Conservation (phyloP, 2,797 vertebrate species). For the Octomys mimax region DNA sequence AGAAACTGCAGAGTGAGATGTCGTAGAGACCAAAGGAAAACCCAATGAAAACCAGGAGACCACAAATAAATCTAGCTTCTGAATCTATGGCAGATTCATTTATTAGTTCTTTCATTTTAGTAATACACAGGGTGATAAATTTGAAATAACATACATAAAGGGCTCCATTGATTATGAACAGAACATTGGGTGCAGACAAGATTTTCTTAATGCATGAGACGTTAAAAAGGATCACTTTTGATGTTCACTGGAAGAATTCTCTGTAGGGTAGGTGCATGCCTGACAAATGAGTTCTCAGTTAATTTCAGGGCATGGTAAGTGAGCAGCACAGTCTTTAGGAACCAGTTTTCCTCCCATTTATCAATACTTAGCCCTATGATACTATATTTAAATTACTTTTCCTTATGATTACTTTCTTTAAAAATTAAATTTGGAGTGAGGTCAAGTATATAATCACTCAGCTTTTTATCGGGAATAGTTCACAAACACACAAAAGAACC, state of each 20-base stretch:
- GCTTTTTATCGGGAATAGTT: conserved; percentile 43
- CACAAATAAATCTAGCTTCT: conserved; percentile 67
- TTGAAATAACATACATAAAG: conserved; percentile 77
- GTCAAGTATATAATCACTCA: conserved; percentile 43
- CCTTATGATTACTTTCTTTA: conserved; percentile 66
- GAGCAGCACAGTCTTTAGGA: conserved; percentile 66
- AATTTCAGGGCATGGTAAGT: conserved; percentile 77
- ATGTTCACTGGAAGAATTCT: conserved; percentile 82
- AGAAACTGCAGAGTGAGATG: conserved; percentile 64
- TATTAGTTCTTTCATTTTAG: conserved; percentile 73
- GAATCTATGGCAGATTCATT: conserved; percentile 55
- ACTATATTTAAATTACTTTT: conserved; percentile 66
- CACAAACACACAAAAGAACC: background rate
- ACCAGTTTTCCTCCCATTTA: conserved; percentile 75
- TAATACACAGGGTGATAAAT: conserved; percentile 77
- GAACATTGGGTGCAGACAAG: conserved; percentile 77
- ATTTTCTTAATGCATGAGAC: conserved; percentile 81
- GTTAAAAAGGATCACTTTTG: conserved; percentile 79
- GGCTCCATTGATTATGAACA: conserved; percentile 79
- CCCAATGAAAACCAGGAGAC: conserved; percentile 11
- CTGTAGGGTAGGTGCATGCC: conserved; percentile 62
- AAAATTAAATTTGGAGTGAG: conserved; percentile 66
- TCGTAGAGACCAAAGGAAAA: conserved; percentile 46
- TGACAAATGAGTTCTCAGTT: conserved; percentile 81
- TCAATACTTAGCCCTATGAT: conserved; percentile 56